Evolutionary conservation across 2,797 vertebrate species (phyloP), one percentile per base, ranked within the genome.

Genomic region (Masticophis lateralis): DNA sequence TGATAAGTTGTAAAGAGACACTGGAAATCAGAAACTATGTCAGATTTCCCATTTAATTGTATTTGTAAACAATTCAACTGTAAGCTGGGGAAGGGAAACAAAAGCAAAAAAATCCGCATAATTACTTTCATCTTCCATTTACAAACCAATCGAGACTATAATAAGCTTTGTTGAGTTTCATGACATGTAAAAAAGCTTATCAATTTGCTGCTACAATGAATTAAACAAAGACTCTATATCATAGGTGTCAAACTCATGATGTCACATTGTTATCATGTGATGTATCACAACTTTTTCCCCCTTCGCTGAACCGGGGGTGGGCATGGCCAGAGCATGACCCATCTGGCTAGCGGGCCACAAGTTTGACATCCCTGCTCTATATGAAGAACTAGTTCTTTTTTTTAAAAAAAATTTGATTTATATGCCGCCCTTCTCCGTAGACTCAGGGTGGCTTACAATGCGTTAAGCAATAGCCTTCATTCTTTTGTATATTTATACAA

Each of bases 61-160:
- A 60, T 16, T 20, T 60, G 22, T 51, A 90, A 93, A 87, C 25
- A 59, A 93, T 94, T 93, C 91, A 53, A 69, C 86, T 43, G 90
- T 92, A 91, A 7, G 6, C 87, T 92, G 55, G 9, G 14, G 3
- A 53, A n/a, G 27, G 28, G 7, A 16, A 56, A n/a, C 66, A 74
- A 90, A 20, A 92, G 95, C 96, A 96, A 93, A 87, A 51, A 55
- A 55, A 27, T 8, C 12, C 53, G 16, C 14, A 69, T 56, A 5
- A 95, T 95, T 95, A 90, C 96, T 95, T 97, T 97, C 86, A 94
- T 86, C 94, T 95, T 97, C 94, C 90, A 93, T 87, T 96, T 88
- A 69, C 83, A 32, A 93, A 96, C 94, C 88, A 96, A 90, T 95
- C 93, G 94, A 97, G 91, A 96, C 91, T 94, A 94, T 97, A 97